Conservation (phyloP, 1,140 invertebrate genomes). For the Coenobita brevimanus region DNA sequence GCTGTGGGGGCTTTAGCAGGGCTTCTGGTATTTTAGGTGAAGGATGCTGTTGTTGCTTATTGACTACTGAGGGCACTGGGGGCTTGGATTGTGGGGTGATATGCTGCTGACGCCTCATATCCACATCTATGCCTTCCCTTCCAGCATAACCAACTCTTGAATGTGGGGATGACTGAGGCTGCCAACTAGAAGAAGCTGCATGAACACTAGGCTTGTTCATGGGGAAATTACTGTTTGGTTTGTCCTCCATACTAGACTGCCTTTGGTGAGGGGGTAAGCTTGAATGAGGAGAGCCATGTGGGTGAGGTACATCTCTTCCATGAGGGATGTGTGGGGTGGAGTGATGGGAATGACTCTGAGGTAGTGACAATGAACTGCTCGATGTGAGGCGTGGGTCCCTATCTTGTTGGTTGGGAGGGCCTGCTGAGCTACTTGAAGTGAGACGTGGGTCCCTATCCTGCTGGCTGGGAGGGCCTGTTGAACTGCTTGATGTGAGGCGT, state of each 20-base stretch:
- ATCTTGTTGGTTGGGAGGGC: not conserved
- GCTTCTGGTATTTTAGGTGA: slow-evolving; percentile 10
- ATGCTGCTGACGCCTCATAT: slow-evolving; percentile 34
- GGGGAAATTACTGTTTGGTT: not conserved
- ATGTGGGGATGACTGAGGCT: too few species aligned
- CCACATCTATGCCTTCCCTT: not conserved
- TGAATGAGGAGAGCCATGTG: not conserved
- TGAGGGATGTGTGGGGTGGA: not conserved
- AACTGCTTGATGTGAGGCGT: not conserved
- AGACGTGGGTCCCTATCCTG: not conserved
- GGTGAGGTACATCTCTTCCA: slow-evolving; percentile 2
- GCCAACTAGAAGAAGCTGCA: too few species aligned
- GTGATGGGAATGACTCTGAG: slow-evolving; percentile 7
- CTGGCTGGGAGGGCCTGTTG: not conserved
- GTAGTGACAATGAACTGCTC: slow-evolving; percentile 10
- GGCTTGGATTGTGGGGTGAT: not conserved
- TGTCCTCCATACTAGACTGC: not conserved
- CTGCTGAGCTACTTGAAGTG: not conserved
- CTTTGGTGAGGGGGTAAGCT: slow-evolving; percentile 17
- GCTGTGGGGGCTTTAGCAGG: slow-evolving; percentile 22
- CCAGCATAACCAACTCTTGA: too few species aligned
- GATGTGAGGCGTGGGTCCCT: slow-evolving; percentile 24
- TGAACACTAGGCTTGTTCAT: not conserved
- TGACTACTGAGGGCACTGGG: not conserved
- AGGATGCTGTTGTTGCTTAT: slow-evolving; percentile 2